These are phyloP conservation scores for Hylomyscus alleni DNA, from an alignment of 2,797 vertebrate species.

Conservation along the genomic window DNA sequence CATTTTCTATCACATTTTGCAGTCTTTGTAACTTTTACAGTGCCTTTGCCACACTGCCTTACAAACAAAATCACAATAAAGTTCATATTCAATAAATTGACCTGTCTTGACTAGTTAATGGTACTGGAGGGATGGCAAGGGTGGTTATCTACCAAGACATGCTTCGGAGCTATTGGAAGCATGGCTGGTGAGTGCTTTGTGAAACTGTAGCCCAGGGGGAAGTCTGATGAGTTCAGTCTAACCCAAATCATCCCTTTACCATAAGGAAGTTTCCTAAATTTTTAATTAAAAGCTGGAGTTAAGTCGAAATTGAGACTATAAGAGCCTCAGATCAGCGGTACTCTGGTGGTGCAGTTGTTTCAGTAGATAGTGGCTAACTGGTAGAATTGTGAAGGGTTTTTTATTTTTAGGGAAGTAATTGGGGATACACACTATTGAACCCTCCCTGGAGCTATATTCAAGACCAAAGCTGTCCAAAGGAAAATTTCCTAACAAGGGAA, in stretches of 20 bases:
- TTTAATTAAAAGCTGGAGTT: background rate
- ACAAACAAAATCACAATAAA: constrained; percentile 82
- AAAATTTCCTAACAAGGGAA: background rate
- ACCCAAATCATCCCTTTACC: background rate
- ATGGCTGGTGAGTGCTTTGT: background rate
- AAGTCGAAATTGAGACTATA: background rate
- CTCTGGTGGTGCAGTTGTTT: background rate
- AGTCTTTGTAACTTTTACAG: constrained; percentile 70
- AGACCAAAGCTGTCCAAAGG: constrained; percentile 5
- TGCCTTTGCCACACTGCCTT: constrained; percentile 77
- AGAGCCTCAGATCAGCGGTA: background rate
- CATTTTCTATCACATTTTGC: constrained; percentile 65
- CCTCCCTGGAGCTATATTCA: background rate
- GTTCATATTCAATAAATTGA: constrained; percentile 72
- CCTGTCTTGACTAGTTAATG: constrained; percentile 58
- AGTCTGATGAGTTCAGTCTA: constrained; percentile 18
- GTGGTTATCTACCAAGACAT: background rate
- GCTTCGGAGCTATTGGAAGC: background rate
- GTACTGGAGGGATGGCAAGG: background rate
- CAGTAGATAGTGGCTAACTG: background rate
- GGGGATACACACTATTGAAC: constrained; percentile 20
- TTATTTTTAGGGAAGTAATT: background rate
- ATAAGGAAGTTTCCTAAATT: background rate
- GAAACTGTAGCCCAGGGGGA: background rate
- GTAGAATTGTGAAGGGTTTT: background rate